Base-by-base conservation (phyloP, 2,888 invertebrate genomes). In the Callinectes sapidus region DNA sequence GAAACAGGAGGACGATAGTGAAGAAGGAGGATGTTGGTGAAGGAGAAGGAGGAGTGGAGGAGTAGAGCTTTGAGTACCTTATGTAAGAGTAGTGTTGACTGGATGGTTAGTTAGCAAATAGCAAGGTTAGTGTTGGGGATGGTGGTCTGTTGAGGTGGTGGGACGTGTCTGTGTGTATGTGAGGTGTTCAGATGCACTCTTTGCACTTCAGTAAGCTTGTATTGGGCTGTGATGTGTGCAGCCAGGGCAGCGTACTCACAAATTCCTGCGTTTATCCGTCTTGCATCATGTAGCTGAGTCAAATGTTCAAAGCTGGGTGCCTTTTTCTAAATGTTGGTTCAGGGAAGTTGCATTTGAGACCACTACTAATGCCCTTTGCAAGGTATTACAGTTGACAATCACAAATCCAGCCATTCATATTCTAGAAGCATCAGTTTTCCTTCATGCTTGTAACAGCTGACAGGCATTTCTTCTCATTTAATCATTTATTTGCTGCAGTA, bases 11-110 rank as follows among this genome's bases (percentile, higher is more conserved):
- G 42, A 48, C 2, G 42, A 48, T 71, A 18, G 42, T 42, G 42
- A 42, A 18, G n/a, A 10, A 54, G 87, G 54, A n/a, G 23, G n/a
- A 48, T 8, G 42, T 14, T 39, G n/a, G 42, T 48, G 87, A n/a
- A 48, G 48, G 10, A 54, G 87, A n/a, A n/a, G n/a, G 42, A 87
- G 48, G 54, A 87, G 87, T 14, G 6, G n/a, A 54, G 48, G 54
- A 54, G 42, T 87, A 87, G 54, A 87, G 42, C 54, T 14, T 87
- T 48, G 42, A 54, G 87, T 87, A 87, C 87, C 71, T 91, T 91
- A 91, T 77, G 32, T 77, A 39, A 77, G 39, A 91, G 42, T 91
- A 55, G 87, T 55, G 71, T 71, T 66, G 54, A 71, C 71, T 91
- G 66, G 87, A 54, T 87, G 87, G 48, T 81, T 81, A 81, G 77